Evolutionary conservation across 2,888 invertebrate genomes (phyloP), one percentile per base, ranked within the genome.

Genomic region (Hypena proboscidalis): DNA sequence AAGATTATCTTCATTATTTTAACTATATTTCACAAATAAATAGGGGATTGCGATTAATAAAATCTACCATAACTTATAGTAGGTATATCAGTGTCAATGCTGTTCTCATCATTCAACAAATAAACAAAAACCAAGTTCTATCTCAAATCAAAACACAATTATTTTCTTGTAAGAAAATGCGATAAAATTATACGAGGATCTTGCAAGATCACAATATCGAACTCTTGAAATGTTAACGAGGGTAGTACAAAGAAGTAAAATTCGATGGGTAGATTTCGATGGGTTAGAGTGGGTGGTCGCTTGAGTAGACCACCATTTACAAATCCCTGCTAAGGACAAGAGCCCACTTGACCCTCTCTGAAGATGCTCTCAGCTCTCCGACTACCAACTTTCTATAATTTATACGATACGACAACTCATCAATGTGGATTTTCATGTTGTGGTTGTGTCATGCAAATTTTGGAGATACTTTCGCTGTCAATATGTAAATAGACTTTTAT

Each of bases 321-420:
- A 79, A 80, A 82, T 80, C 77, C 80, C 76, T 63, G 73, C 73
- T 56, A 74, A 66, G 80, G 80, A 80, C 77, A 77, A 85, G 83
- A 66, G 75, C 60, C 45, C 53, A 43, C 58, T 64, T 61, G 65
- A 58, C 86, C 85, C 80, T 77, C 71, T 71, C 50, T 41, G 56
- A 52, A 64, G 64, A 58, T 53, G 52, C 52, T 60, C 54, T 56
- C 63, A 64, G 63, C 48, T 54, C 60, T 60, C 64, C 58, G 20
- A 47, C 34, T 45, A 46, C 39, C 53, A 56, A 58, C 56, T 68
- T 64, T 65, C 64, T 67, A 64, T 56, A 51, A 49, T 42, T 46
- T 62, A 44, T 41, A 44, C 22, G 38, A 41, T 10, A 9, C n/a
- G n/a, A n/a, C n/a, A 37, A 31, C 29, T 42, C 22, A 38, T 56